These are phyloP conservation scores for Linnaemya vulpina DNA, from an alignment of 2,888 invertebrate genomes.

Conservation along the genomic window DNA sequence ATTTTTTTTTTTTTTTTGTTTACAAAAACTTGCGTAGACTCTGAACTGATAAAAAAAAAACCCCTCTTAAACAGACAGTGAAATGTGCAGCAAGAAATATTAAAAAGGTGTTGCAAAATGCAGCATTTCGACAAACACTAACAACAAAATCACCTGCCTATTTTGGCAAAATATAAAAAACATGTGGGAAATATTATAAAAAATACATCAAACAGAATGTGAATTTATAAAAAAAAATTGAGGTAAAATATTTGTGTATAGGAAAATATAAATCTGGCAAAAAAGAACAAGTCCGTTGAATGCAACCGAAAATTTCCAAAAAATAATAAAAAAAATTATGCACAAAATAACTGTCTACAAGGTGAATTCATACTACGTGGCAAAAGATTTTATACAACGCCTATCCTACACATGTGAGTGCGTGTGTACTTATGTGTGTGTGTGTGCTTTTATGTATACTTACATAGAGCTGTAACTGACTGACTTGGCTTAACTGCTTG, in stretches of 20 bases:
- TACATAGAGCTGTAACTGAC: constrained; percentile 14
- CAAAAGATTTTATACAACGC: background rate
- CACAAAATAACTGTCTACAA: background rate
- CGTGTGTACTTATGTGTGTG: background rate
- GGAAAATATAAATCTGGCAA: background rate
- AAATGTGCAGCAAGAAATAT: constrained; percentile 5
- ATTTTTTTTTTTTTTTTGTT: background rate
- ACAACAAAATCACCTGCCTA: background rate
- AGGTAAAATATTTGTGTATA: background rate
- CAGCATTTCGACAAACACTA: background rate
- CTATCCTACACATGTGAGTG: background rate
- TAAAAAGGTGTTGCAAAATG: background rate
- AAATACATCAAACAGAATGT: background rate
- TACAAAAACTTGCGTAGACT: constrained; percentile 17
- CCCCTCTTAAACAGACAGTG: constrained; percentile 33
- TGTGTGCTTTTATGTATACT: background rate
- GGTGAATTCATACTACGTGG: background rate
- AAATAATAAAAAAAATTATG: constrained; percentile 9
- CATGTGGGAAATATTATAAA: background rate
- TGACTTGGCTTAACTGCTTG: constrained; percentile 48
- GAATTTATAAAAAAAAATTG: too few relatives aligned
- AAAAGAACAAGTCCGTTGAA: constrained; percentile 27
- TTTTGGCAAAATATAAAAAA: constrained; percentile 18
- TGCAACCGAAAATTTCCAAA: background rate
- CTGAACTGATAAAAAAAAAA: constrained; percentile 34